Conservation (phyloP, 2,797 vertebrate species). For the Urocyon cinereoargenteus region DNA sequence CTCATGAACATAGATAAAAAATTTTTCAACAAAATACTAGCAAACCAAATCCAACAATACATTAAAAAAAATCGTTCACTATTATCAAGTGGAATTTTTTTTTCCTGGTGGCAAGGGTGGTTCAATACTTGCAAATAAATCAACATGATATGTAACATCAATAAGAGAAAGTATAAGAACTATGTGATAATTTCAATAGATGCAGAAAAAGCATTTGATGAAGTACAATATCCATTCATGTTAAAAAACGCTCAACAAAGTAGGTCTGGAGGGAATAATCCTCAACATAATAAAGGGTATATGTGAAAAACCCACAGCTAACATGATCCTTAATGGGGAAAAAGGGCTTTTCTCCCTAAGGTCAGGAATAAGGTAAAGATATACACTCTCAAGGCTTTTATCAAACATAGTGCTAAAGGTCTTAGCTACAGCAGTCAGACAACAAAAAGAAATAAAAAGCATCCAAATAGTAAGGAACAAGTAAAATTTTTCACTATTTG, state of each 20-base stretch:
- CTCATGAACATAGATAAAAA: not conserved
- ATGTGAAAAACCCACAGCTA: not conserved
- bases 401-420: not conserved
- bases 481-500: not conserved
- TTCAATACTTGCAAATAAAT: not conserved
- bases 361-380: not conserved
- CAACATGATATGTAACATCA: not conserved
- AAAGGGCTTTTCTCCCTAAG: not conserved
- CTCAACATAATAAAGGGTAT: not conserved
- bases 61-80: not conserved
- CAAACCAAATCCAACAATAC: not conserved
- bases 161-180: not conserved
- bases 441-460: not conserved
- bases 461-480: not conserved
- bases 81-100: not conserved
- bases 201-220: not conserved
- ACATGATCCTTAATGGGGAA: not conserved
- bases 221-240: not conserved
- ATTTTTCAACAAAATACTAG: not conserved
- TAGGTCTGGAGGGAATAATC: not conserved
- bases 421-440: not conserved
- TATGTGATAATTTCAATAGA: not conserved
- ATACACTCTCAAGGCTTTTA: not conserved
- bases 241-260: not conserved
- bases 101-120: not conserved